These are phyloP conservation scores for Nannospalax galili DNA, from an alignment of 2,113 vertebrate genomes.

Conservation along the genomic window DNA sequence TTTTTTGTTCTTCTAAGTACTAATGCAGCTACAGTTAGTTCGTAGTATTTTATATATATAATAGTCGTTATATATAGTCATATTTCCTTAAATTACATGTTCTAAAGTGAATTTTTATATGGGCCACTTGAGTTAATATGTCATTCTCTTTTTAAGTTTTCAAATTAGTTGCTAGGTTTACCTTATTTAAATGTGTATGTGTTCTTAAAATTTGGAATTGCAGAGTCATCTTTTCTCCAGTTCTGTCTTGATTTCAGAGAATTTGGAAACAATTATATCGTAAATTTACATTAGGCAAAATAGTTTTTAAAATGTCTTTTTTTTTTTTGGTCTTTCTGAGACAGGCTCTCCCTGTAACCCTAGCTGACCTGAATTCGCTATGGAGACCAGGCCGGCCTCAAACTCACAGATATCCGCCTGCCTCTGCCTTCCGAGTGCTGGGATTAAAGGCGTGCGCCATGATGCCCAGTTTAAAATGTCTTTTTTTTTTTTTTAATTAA, in stretches of 20 bases:
- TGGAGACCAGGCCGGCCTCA: too few species aligned
- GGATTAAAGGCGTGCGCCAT: too few species aligned
- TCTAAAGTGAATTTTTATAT: constrained; percentile 13
- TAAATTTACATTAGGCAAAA: constrained; percentile 22
- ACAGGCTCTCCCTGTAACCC: too few species aligned
- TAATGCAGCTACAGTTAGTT: background rate
- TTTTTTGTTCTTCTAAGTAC: background rate
- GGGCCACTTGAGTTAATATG: background rate
- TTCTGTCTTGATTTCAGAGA: constrained; percentile 41
- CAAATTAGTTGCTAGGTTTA: background rate
- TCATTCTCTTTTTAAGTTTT: background rate
- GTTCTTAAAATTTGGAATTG: constrained; percentile 28
- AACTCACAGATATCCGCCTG: too few species aligned
- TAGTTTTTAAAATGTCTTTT: background rate
- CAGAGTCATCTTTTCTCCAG: background rate
- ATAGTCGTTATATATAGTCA: background rate
- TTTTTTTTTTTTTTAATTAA: constrained; percentile 25
- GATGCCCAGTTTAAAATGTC: background rate
- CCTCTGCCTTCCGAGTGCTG: too few species aligned
- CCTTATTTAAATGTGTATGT: background rate
- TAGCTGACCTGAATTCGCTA: too few species aligned
- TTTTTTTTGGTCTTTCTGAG: too few species aligned
- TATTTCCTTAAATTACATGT: constrained; percentile 3
- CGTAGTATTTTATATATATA: too few species aligned
- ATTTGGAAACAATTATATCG: constrained; percentile 37